These are phyloP conservation scores for Mesochorus sp. DNA, from an alignment of 2,888 invertebrate species.

Conservation along the genomic window DNA sequence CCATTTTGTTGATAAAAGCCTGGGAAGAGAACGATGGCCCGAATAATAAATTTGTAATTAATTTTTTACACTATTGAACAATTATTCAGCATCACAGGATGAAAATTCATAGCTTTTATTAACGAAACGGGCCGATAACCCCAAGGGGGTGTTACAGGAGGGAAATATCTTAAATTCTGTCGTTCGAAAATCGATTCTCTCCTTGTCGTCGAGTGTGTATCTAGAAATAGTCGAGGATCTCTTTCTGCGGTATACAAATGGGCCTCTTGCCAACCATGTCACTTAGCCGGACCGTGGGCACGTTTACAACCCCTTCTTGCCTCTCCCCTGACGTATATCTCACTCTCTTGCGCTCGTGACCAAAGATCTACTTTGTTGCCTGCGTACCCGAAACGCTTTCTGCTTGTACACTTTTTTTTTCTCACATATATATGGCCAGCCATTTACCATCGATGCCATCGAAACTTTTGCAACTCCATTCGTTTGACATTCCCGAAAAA, in stretches of 20 bases:
- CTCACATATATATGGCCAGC: background rate
- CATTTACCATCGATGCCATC: background rate
- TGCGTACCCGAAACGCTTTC: background rate
- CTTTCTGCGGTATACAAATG: conserved; percentile 64
- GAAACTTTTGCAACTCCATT: background rate
- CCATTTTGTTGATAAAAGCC: too few species aligned
- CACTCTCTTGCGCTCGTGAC: background rate
- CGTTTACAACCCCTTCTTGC: conserved; percentile 50
- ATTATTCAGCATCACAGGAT: too few species aligned
- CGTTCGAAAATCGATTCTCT: conserved; percentile 67
- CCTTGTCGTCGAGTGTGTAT: conserved; percentile 63
- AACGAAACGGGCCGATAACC: conserved; percentile 28
- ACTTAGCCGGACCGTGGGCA: conserved; percentile 63
- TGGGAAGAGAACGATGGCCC: background rate
- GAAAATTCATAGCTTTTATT: too few species aligned
- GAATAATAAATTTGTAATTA: too few species aligned
- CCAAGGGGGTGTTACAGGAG: background rate
- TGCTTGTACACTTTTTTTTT: conserved; percentile 10
- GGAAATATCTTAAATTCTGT: conserved; percentile 32
- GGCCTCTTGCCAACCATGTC: conserved; percentile 76
- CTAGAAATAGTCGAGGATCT: conserved; percentile 58
- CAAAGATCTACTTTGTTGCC: conserved; percentile 67
- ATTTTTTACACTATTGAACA: too few species aligned
- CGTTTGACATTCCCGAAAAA: background rate
- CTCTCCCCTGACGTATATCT: background rate